These are phyloP conservation scores for Agapornis roseicollis DNA, from an alignment of 2,113 vertebrate genomes.

Conservation along the genomic window DNA sequence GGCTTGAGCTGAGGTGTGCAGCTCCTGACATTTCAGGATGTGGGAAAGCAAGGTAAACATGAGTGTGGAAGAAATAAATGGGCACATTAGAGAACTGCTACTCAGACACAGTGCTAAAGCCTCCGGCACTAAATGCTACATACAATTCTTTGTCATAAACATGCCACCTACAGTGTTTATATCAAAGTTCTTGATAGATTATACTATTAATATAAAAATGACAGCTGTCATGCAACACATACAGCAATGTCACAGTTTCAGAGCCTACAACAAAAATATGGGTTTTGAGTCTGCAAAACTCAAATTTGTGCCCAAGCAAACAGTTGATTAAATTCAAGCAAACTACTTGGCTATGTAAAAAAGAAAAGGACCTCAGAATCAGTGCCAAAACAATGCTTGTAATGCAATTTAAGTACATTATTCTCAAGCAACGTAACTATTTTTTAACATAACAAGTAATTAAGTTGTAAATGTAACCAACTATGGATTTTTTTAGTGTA, in stretches of 20 bases:
- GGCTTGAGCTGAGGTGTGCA: background rate
- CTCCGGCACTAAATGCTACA: background rate
- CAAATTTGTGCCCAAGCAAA: background rate
- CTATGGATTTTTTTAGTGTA: background rate
- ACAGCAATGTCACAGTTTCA: background rate
- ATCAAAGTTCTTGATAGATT: background rate
- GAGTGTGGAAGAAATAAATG: slow-evolving; percentile 22
- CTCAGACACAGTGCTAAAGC: background rate
- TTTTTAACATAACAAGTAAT: background rate
- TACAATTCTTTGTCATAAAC: background rate
- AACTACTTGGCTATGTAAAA: background rate
- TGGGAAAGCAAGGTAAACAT: background rate
- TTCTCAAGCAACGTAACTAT: background rate
- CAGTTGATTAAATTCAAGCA: background rate
- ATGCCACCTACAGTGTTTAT: slow-evolving; percentile 2
- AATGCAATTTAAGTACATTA: background rate
- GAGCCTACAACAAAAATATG: background rate
- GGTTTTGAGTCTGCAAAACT: background rate
- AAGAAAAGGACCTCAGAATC: background rate
- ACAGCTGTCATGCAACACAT: background rate
- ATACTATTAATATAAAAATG: background rate
- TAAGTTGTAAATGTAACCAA: background rate
- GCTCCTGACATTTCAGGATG: background rate
- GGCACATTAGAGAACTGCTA: background rate
- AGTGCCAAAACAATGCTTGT: background rate